phyloP scores from a whole-genome alignment of 2,113 vertebrate species.

The Herpailurus yagouaroundi region DNA sequence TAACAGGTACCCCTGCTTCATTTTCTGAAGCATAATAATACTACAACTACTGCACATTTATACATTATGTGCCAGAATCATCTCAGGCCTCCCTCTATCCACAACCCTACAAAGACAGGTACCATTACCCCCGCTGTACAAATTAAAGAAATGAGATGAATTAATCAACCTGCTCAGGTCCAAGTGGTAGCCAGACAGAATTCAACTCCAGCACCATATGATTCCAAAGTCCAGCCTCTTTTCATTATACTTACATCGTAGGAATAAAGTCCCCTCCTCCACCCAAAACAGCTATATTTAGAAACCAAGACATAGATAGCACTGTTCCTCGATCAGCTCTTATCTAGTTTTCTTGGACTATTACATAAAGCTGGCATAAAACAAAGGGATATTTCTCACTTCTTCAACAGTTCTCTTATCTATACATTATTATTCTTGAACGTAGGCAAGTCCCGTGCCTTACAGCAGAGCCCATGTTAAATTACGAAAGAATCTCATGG shows the following conservation, averaged over 20 bases:
- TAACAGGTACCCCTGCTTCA: not conserved
- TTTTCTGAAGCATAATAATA: not conserved
- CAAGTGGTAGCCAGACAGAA: not conserved
- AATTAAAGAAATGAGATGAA: not conserved
- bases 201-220: not conserved
- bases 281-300: slow-evolving; percentile 53
- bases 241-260: not conserved
- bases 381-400: not conserved
- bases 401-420: not conserved
- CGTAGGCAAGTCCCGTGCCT: not conserved
- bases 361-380: not conserved
- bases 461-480: not conserved
- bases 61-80: not conserved
- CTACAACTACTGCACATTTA: not conserved
- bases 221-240: slow-evolving; percentile 34
- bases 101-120: not conserved
- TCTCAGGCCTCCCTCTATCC: not conserved
- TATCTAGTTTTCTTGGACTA: not conserved
- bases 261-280: slow-evolving; percentile 41
- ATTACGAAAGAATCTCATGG: not conserved
- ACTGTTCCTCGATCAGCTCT: not conserved
- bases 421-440: not conserved
- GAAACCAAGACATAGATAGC: slow-evolving; percentile 43
- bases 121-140: not conserved
- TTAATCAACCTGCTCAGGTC: not conserved